These are phyloP conservation scores for Pediacus dermestoides DNA, from an alignment of 2,888 invertebrate species.

Conservation along the genomic window DNA sequence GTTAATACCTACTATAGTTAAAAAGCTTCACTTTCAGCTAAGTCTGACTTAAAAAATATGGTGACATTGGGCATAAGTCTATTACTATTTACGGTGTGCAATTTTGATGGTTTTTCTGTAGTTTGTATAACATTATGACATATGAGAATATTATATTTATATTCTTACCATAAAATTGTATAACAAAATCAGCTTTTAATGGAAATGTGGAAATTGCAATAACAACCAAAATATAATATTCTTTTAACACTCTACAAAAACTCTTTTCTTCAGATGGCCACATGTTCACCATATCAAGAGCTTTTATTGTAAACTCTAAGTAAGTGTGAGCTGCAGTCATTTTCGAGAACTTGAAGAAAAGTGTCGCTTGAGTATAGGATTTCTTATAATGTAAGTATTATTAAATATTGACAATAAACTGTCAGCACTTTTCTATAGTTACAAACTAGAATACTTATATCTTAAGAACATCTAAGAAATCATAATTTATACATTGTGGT, in stretches of 20 bases:
- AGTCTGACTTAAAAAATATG: no score
- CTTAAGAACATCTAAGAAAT: no score
- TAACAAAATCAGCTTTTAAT: slow-evolving; percentile 21
- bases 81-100: neutral
- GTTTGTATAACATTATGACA: neutral
- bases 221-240: slow-evolving; percentile 16
- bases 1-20: no score
- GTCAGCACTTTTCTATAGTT: no score
- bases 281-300: slow-evolving; percentile 17
- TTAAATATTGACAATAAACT: no score
- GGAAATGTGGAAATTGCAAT: slow-evolving; percentile 12
- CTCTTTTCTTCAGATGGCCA: slow-evolving; percentile 14
- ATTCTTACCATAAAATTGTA: slow-evolving; percentile 20
- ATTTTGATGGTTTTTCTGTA: neutral
- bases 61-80: no score
- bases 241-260: slow-evolving; percentile 9
- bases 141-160: neutral
- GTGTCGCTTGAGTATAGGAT: no score
- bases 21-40: no score
- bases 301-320: slow-evolving; percentile 18
- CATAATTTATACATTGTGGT: no score
- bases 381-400: no score
- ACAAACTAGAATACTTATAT: no score
- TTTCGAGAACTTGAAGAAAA: no score
- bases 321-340: slow-evolving; percentile 12